Conservation (phyloP, 2,797 vertebrate genomes). For the Halcyon badia region DNA sequence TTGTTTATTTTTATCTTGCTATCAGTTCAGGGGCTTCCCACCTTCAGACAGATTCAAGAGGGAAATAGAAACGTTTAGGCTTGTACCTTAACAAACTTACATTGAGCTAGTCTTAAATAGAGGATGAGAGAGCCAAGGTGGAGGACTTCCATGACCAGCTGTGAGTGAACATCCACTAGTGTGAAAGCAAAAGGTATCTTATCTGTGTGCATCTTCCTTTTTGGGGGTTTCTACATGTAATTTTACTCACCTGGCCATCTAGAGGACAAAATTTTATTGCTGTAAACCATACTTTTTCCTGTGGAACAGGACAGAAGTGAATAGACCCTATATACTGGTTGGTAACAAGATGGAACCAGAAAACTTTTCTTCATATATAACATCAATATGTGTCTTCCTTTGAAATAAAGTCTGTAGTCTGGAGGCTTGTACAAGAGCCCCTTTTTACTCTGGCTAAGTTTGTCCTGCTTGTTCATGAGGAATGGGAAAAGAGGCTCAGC, state of each 20-base stretch:
- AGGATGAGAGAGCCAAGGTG: not conserved
- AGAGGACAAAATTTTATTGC: not conserved
- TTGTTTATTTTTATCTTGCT: not conserved
- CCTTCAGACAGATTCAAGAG: not conserved
- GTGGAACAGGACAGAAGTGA: not conserved
- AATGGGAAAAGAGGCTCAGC: not conserved
- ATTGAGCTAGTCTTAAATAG: not conserved
- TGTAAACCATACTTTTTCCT: not conserved
- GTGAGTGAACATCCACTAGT: not conserved
- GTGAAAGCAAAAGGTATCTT: not conserved
- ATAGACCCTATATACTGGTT: not conserved
- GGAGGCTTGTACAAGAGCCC: not conserved
- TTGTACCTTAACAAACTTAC: not conserved
- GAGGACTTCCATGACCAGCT: not conserved
- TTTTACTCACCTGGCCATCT: not conserved
- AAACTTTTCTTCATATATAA: not conserved
- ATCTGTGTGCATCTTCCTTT: not conserved
- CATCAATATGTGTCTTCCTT: not conserved
- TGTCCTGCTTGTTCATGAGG: not conserved
- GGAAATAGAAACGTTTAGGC: not conserved
- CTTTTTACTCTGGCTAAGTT: not conserved
- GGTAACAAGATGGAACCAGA: not conserved
- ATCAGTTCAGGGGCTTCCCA: not conserved
- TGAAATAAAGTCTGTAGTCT: not conserved
- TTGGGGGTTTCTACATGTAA: not conserved